Percentiles rank a stretch among this genome's conserved stretches.
These are phyloP conservation scores for Ceratosolen solmsi DNA, from an alignment of 1,140 invertebrate genomes.

Conservation along the genomic window DNA sequence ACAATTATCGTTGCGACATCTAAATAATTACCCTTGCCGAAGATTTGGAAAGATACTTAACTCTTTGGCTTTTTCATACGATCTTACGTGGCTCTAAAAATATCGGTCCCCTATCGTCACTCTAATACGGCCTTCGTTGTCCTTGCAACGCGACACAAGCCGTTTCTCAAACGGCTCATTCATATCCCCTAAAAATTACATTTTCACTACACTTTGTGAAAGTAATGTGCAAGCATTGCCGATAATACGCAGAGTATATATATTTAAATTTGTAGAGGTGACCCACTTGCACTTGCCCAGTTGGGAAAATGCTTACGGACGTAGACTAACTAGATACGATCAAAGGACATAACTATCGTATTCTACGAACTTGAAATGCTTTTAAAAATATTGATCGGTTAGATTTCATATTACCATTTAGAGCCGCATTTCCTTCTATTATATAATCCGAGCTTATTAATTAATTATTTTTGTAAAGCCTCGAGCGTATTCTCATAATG, in stretches of 20 bases:
- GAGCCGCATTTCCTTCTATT: no score
- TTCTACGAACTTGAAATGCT: background rate
- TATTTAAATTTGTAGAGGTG: conserved; percentile 18
- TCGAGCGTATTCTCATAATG: no score
- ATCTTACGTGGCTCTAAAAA: no score
- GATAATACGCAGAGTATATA: background rate
- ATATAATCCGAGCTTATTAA: no score
- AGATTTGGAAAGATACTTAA: background rate
- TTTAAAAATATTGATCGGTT: background rate
- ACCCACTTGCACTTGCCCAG: conserved; percentile 7
- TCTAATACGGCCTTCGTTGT: no score
- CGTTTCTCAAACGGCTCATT: no score
- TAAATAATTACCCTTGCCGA: conserved; percentile 4
- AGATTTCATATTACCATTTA: background rate
- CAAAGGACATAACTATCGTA: background rate
- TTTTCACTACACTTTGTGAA: background rate
- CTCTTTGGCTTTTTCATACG: background rate
- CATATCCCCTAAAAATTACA: no score
- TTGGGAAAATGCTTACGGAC: conserved; percentile 1
- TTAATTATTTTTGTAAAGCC: no score
- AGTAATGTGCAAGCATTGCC: background rate
- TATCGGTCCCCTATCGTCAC: no score
- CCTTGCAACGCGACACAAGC: no score
- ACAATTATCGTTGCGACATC: no score
- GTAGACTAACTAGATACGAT: background rate